These are phyloP conservation scores for Drosophila paracracens DNA, from an alignment of 2,888 invertebrate genomes.

Conservation along the genomic window DNA sequence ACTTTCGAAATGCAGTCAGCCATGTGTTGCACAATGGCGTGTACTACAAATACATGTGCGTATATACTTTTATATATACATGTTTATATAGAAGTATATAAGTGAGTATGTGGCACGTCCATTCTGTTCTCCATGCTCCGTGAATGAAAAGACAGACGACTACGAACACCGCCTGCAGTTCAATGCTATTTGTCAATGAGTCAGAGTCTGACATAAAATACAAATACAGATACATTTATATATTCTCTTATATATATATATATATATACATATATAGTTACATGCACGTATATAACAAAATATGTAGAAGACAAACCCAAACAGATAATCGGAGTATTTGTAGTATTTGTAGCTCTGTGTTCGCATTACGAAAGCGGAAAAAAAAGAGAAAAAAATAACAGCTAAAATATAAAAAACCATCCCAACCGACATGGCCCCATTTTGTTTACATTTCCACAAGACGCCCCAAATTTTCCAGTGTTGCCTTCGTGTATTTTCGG, in stretches of 20 bases:
- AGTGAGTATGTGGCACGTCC: conserved; percentile 56
- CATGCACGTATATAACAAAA: neutral
- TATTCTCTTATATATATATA: neutral
- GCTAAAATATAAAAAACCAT: conserved; percentile 22
- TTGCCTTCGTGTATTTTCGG: conserved; percentile 53
- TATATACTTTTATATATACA: neutral
- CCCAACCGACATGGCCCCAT: conserved; percentile 58
- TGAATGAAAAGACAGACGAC: conserved; percentile 64
- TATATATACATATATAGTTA: neutral
- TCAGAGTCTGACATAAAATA: conserved; percentile 41
- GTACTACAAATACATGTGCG: conserved; percentile 49
- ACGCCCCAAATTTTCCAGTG: conserved; percentile 65
- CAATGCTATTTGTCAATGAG: conserved; percentile 78
- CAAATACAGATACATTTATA: neutral
- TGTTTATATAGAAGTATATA: conserved; percentile 23
- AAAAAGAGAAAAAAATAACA: conserved; percentile 18
- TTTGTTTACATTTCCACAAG: conserved; percentile 66
- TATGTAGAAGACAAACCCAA: conserved; percentile 18
- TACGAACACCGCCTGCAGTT: conserved; percentile 64
- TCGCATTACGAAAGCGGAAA: conserved; percentile 36
- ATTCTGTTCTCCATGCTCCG: conserved; percentile 38
- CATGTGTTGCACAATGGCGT: conserved; percentile 64
- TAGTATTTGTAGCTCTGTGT: conserved; percentile 15
- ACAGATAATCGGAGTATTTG: conserved; percentile 24
- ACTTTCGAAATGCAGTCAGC: conserved; percentile 48